Base-by-base conservation (phyloP, 2,888 invertebrate species). In the Catocala sponsa region DNA sequence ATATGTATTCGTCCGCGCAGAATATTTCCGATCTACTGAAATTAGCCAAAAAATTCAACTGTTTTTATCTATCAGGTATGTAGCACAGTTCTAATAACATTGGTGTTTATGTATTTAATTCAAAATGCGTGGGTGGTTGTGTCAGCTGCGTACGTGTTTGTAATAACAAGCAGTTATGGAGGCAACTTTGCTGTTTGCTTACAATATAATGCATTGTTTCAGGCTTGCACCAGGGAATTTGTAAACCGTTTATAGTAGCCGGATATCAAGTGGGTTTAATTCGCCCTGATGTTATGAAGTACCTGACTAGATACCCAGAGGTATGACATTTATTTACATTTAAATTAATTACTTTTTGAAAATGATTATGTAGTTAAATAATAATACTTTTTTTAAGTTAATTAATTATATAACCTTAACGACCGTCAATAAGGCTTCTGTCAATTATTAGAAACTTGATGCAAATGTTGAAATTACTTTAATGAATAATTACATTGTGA, bases 231-330 rank as follows among this genome's bases (percentile, higher is more conserved):
- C 96, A 96, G 87, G 96, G 96, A 63, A 96, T 97, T 89, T 98
- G 97, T 92, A 96, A 96, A 85, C 98, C 98, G 54, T 98, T 99
- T 89, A 95, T 98, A 75, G 97, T 98, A 55, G 97, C 97, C 85
- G 98, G 97, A 59, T 97, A 97, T 84, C 98, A 98, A 95, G 98
- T 99, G 61, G 99, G 99, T 65, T 94, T 98, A 70, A 96, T 99
- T 76, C 96, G 97, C 77, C 97, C 97, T 56, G 97, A 98, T 94
- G 97, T 98, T 60, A 95, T 97, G 92, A 96, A 97, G 88, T 96
- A 98, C 85, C 95, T 98, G 67, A 93, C 96, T 71, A 96, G 96
- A 88, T 98, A 97, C 89, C 98, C 98, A 48, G 97, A 98, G 95
- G 97, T 97, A 94, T 92, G 73, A 61, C 52, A 44, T 25, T 50